These are phyloP conservation scores for Brachypteracias leptosomus DNA, from an alignment of 2,113 vertebrate genomes.

Conservation along the genomic window DNA sequence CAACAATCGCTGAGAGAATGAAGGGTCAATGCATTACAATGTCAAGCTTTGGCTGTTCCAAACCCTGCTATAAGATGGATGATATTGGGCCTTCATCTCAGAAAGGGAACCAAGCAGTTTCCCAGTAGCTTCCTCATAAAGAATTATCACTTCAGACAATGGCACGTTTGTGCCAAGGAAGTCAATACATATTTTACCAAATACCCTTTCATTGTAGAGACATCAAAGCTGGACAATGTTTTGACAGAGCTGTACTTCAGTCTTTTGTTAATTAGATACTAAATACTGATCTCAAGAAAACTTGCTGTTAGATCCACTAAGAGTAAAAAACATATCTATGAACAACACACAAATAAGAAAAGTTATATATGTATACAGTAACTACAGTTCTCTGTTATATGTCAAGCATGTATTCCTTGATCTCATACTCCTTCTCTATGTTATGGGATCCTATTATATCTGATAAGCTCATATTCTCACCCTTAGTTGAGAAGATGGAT, in stretches of 20 bases:
- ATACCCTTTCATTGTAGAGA: background rate
- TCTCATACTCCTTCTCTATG: background rate
- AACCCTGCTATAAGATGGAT: background rate
- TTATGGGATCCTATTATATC: background rate
- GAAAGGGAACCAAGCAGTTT: background rate
- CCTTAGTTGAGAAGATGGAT: background rate
- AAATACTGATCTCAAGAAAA: background rate
- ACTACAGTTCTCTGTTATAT: background rate
- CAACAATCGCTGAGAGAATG: background rate
- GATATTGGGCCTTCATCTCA: background rate
- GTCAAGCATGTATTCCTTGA: background rate
- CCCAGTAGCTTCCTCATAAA: background rate
- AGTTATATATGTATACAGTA: background rate
- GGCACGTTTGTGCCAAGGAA: background rate
- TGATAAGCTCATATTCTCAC: background rate
- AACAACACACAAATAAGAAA: background rate
- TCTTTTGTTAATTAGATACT: background rate
- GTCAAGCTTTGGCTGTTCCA: background rate
- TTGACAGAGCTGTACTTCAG: background rate
- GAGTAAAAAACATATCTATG: background rate
- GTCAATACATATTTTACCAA: background rate
- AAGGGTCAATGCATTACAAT: background rate
- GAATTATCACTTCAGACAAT: background rate
- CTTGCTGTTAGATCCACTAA: background rate
- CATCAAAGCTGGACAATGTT: fast-evolving